Evolutionary conservation across 2,113 vertebrate species (phyloP).

Genomic region (Ctenodactylus gundi): DNA sequence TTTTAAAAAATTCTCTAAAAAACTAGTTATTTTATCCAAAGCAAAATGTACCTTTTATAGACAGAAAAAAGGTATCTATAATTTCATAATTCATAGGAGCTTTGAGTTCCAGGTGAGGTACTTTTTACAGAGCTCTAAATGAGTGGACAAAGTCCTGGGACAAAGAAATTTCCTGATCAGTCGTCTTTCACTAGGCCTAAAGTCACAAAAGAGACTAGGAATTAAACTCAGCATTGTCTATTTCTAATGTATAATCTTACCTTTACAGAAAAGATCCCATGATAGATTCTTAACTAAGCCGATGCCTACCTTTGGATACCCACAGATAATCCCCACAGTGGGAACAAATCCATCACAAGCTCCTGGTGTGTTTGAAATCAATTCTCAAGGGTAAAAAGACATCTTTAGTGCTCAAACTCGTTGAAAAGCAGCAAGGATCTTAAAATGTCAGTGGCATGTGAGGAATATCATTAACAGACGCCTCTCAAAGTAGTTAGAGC

Average conservation of each 20-base stretch:
- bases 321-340: conserved; percentile 52
- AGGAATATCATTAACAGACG: conserved; percentile 46
- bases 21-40: background rate
- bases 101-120: background rate
- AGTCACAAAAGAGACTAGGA: conserved; percentile 33
- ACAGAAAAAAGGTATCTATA: background rate
- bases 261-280: conserved; percentile 15
- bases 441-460: conserved; percentile 58
- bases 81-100: background rate
- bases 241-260: conserved; percentile 29
- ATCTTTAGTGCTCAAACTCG: conserved; percentile 44
- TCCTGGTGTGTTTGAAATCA: conserved; percentile 70
- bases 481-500: conserved; percentile 8
- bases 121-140: background rate
- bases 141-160: background rate
- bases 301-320: conserved; percentile 23
- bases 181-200: background rate
- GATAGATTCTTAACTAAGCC: conserved; percentile 50
- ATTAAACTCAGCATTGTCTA: conserved; percentile 29
- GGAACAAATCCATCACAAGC: conserved; percentile 66
- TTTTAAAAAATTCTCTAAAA: background rate
- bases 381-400: conserved; percentile 58
- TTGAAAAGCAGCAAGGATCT: conserved; percentile 58
- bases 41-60: background rate
- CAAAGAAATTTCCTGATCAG: conserved; percentile 4